These are phyloP conservation scores for Caenorhabditis sinica DNA, from an alignment of 2,888 invertebrate genomes.

Conservation along the genomic window DNA sequence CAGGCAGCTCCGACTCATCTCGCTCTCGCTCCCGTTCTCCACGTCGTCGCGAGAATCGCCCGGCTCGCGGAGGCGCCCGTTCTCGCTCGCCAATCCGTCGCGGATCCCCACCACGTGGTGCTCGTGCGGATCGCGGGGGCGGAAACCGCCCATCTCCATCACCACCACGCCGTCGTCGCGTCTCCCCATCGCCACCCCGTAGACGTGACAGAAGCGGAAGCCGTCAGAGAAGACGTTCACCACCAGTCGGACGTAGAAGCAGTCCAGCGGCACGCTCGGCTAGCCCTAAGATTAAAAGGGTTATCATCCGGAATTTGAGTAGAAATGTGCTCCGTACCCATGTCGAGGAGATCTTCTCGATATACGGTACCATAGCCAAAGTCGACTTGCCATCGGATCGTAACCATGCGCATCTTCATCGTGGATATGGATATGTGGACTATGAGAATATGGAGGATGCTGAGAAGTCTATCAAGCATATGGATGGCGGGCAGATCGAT, in stretches of 20 bases:
- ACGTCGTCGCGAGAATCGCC: constrained; percentile 60
- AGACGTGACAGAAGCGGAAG: constrained; percentile 68
- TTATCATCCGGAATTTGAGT: constrained; percentile 74
- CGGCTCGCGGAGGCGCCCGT: constrained; percentile 35
- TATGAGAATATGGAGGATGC: constrained; percentile 95
- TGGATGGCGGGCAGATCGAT: constrained; percentile 91
- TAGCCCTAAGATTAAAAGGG: constrained; percentile 67
- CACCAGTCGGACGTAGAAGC: constrained; percentile 34
- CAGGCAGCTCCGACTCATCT: constrained; percentile 70
- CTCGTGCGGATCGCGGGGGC: constrained; percentile 66
- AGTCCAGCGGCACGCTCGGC: constrained; percentile 50
- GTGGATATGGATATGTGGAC: constrained; percentile 96
- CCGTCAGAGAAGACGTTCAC: constrained; percentile 64
- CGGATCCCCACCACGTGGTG: constrained; percentile 72
- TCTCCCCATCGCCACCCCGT: constrained; percentile 68
- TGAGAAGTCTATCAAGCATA: constrained; percentile 98
- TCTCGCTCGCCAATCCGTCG: constrained; percentile 68
- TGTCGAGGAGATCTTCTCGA: constrained; percentile 92
- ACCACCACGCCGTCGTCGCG: constrained; percentile 61
- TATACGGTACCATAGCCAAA: constrained; percentile 88
- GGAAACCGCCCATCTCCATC: constrained; percentile 67
- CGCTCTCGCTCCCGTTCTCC: constrained; percentile 71
- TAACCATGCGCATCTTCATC: constrained; percentile 91
- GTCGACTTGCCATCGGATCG: constrained; percentile 94
- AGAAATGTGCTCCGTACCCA: constrained; percentile 87